Evolutionary conservation across 2,113 vertebrate genomes (phyloP).

Genomic region (Morphnarchus princeps): DNA sequence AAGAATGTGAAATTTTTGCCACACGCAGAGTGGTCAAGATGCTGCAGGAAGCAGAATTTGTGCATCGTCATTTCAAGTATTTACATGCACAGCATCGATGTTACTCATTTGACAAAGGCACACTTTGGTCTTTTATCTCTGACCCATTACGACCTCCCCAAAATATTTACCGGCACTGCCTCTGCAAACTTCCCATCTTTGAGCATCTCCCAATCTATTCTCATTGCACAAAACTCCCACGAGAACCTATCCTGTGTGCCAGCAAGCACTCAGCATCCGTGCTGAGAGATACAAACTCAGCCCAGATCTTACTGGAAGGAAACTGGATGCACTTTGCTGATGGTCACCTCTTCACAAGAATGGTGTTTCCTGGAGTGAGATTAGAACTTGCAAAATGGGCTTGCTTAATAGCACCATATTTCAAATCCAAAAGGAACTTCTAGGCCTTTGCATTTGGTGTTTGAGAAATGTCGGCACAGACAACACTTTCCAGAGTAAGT

Average conservation of each 20-base stretch:
- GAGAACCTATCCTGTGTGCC: not conserved
- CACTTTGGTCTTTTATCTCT: not conserved
- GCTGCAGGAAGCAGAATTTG: not conserved
- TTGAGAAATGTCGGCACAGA: slow-evolving; percentile 23
- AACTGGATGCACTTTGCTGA: not conserved
- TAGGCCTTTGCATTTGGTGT: not conserved
- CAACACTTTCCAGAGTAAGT: not conserved
- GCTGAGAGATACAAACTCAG: not conserved
- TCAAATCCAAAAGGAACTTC: not conserved
- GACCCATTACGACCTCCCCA: not conserved
- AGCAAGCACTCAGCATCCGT: not conserved
- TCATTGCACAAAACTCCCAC: not conserved
- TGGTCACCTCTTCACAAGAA: not conserved
- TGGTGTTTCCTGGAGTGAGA: not conserved
- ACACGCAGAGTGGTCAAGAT: not conserved
- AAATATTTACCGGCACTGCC: not conserved
- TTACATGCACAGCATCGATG: not conserved
- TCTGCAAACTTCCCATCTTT: not conserved
- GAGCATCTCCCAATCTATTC: not conserved
- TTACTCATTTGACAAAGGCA: not conserved
- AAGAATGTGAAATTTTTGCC: not conserved
- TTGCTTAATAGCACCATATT: not conserved
- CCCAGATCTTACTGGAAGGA: not conserved
- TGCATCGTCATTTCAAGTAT: not conserved
- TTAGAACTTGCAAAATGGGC: not conserved